phyloP scores from a whole-genome alignment of 2,797 vertebrate genomes.

The Valencia hispanica region DNA sequence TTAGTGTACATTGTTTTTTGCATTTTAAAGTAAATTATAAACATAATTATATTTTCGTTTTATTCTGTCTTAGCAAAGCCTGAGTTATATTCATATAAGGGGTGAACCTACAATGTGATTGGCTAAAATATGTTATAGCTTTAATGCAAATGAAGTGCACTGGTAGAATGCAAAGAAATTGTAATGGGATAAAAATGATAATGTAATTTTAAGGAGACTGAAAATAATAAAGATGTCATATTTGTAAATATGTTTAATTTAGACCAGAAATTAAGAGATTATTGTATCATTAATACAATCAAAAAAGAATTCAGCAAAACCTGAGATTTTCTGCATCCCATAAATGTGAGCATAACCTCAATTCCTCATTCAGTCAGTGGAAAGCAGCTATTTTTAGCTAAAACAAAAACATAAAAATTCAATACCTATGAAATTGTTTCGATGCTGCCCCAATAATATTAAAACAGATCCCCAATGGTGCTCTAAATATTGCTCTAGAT shows the following conservation, averaged over 20 bases:
- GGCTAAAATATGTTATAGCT: neutral
- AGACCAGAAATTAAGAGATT: neutral
- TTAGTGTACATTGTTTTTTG: neutral
- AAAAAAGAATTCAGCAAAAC: neutral
- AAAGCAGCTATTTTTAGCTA: neutral
- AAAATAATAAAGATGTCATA: neutral
- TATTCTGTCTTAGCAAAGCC: neutral
- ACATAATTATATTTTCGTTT: neutral
- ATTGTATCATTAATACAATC: neutral
- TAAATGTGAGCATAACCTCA: neutral
- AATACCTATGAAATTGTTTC: neutral
- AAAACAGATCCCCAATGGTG: conserved; percentile 10
- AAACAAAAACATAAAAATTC: neutral
- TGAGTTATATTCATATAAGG: neutral
- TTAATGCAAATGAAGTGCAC: neutral
- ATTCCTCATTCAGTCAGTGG: neutral
- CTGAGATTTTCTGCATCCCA: neutral
- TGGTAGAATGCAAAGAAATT: neutral
- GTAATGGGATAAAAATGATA: neutral
- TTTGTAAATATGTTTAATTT: neutral
- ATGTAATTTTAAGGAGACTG: neutral
- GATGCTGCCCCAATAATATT: conserved; percentile 12
- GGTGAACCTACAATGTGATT: neutral
- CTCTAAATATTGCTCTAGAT: conserved; percentile 12
- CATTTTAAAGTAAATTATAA: neutral